Percentiles rank a stretch among this genome's conserved stretches.
Conservation (phyloP, 2,113 vertebrate species). For the Lasiurus borealis region DNA sequence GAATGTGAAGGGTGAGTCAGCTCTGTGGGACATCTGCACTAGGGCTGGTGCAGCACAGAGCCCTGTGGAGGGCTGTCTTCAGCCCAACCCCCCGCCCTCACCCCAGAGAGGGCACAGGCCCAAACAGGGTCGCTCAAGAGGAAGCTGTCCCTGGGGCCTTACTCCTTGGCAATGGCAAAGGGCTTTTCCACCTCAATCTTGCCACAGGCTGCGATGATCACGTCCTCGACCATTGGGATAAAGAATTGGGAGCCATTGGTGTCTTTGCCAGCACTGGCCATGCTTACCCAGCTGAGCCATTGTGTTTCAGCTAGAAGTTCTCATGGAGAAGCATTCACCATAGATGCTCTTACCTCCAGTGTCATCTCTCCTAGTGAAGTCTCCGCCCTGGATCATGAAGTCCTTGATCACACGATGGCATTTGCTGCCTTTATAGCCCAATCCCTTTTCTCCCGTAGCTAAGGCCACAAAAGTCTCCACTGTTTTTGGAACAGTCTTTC, state of each 20-base stretch:
- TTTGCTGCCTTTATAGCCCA: constrained; percentile 96
- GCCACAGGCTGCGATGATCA: constrained; percentile 90
- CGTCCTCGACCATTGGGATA: constrained; percentile 94
- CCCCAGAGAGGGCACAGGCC: not conserved
- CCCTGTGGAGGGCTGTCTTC: not conserved
- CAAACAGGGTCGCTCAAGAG: not conserved
- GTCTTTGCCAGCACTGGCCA: constrained; percentile 98
- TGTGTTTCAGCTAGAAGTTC: constrained; percentile 99
- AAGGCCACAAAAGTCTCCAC: constrained; percentile 94
- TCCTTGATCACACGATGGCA: constrained; percentile 98
- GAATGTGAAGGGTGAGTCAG: constrained; percentile 58
- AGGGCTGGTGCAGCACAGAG: not conserved
- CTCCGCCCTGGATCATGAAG: constrained; percentile 99
- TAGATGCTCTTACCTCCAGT: constrained; percentile 92
- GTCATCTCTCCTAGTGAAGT: constrained; percentile 97
- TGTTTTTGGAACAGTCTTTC: constrained; percentile 98
- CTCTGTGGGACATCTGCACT: constrained; percentile 32
- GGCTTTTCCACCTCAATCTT: constrained; percentile 95
- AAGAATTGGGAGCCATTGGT: constrained; percentile 99
- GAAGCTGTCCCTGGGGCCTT: constrained; percentile 30
- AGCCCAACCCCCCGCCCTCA: not conserved
- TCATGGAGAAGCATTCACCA: constrained; percentile 85
- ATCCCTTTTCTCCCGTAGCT: constrained; percentile 98
- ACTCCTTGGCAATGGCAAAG: constrained; percentile 95
- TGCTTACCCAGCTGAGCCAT: constrained; percentile 96